Percentiles rank a stretch among this genome's conserved stretches.
Conservation (phyloP, 1,140 invertebrate species). For the Himalopsyche phryganea region DNA sequence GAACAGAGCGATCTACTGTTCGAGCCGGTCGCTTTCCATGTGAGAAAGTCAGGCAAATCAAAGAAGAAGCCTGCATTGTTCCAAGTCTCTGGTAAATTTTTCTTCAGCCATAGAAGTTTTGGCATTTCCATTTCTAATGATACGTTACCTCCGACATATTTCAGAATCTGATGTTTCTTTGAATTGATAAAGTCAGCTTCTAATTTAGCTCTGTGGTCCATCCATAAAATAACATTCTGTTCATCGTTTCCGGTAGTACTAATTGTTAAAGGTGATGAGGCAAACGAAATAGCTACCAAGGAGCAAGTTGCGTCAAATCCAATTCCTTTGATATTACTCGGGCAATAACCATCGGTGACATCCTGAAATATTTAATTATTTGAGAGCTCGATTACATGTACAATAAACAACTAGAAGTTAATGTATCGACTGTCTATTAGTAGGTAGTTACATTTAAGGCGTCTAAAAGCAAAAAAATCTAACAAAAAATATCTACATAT, state of each 20-base stretch:
- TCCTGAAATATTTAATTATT: conserved; percentile 22
- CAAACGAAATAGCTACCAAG: conserved; percentile 73
- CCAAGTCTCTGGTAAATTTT: conserved; percentile 68
- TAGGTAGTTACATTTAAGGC: too few species aligned
- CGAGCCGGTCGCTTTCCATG: conserved; percentile 83
- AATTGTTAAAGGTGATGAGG: conserved; percentile 69
- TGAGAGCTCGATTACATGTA: too few species aligned
- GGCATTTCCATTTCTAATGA: conserved; percentile 95
- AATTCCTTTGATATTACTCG: conserved; percentile 68
- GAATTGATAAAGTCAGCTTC: conserved; percentile 83
- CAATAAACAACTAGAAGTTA: too few species aligned
- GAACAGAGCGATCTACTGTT: conserved; percentile 85
- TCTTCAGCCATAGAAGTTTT: conserved; percentile 93
- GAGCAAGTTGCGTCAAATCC: conserved; percentile 97
- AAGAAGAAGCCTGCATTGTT: conserved; percentile 71
- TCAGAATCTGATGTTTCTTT: conserved; percentile 70
- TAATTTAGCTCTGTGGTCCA: conserved; percentile 87
- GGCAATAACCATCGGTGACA: conserved; percentile 13
- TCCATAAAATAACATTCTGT: conserved; percentile 93
- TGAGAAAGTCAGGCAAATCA: conserved; percentile 91
- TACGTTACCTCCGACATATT: conserved; percentile 86
- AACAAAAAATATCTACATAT: too few species aligned
- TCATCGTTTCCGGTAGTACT: conserved; percentile 67
- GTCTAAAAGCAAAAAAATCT: too few species aligned
- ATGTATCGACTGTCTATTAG: not conserved